Base-by-base conservation (phyloP, 1,140 invertebrate genomes). In the Leptopilina boulardi region DNA sequence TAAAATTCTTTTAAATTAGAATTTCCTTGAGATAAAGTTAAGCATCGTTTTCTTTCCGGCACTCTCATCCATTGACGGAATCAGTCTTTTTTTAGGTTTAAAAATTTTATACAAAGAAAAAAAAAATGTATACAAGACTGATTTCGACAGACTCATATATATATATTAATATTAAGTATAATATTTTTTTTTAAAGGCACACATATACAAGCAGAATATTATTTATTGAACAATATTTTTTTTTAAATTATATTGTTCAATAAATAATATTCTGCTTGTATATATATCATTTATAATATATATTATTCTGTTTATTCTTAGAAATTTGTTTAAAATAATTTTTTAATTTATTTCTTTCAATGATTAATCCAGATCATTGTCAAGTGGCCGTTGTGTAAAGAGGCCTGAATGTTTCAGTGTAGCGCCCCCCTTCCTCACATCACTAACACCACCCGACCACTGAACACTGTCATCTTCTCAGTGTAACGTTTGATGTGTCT, bases 371-470 rank as follows among this genome's bases (percentile, higher is more conserved):
- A 51, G 81, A 83, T 85, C 81, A 82, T 81, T 84, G 83, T 89
- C 74, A 85, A 86, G 77, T 86, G 83, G 85, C 86, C 84, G 82
- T 85, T 88, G 81, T 88, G 86, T 82, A 87, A 87, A 86, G 76
- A 87, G 87, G 86, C 85, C 85, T 88, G 87, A 87, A 90, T 90
- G 89, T 90, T 89, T 90, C 89, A 88, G 85, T 89, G 88, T 90
- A 90, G 88, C 88, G 87, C 83, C 86, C 86, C 88, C 83, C 86
- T 89, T 89, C 88, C 89, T 89, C 88, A 87, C 82, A 84, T 84
- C 86, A 88, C 85, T 81, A 86, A 80, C 82, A 88, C 85, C 80
- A 87, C 82, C 86, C 85, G 85, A 88, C 87, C 84, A 89, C 85
- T 84, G 87, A 88, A 87, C 89, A 89, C 87, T 87, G 86, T 87